Evolutionary conservation across 1,140 invertebrate genomes (phyloP), one percentile per base, ranked within the genome.

Genomic region (Antheraea pernyi): DNA sequence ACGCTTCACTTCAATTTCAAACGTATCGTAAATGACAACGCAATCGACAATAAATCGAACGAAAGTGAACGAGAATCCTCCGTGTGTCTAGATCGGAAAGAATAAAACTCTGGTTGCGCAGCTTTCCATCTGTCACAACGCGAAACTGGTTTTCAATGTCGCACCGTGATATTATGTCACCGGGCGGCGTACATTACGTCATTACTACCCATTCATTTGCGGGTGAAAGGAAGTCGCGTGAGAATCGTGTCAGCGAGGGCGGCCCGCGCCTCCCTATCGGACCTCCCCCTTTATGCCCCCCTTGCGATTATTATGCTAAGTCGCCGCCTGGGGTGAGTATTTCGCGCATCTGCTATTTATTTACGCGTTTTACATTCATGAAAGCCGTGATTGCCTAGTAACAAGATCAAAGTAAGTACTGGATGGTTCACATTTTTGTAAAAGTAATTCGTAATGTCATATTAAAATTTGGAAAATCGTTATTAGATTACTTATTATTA

Each of bases 311-410:
- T 91, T 91, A 91, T 89, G 89, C 88, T 88, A 89, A 90, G 88
- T 88, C 79, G 82, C 82, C 78, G 68, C 81, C 82, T 86, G 87
- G 87, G 82, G 86, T 86, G 59, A 78, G 89, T 91, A 30, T 91
- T 91, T 89, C 86, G 86, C 89, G 87, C 89, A 90, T 91, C 89
- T 91, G 89, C 85, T 91, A 91, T 91, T 91, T 91, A 91, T 91
- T 91, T 91, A 91, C 85, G 86, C 85, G 85, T 79, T 91, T 88
- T 91, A 88, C 91, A 91, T 91, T 92, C 88, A 92, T 91, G 75
- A 85, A 42, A 42, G 39, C 39, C 39, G 39, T 42, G 82, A 82
- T 86, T 84, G 84, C 80, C 77, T 82, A 85, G 59, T 61, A 30
- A 42, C 39, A 42, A 42, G 39, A 42, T 11, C 39, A 42, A 11